Evolutionary conservation across 2,113 vertebrate genomes (phyloP).

Genomic region (Oreochromis spilurus): DNA sequence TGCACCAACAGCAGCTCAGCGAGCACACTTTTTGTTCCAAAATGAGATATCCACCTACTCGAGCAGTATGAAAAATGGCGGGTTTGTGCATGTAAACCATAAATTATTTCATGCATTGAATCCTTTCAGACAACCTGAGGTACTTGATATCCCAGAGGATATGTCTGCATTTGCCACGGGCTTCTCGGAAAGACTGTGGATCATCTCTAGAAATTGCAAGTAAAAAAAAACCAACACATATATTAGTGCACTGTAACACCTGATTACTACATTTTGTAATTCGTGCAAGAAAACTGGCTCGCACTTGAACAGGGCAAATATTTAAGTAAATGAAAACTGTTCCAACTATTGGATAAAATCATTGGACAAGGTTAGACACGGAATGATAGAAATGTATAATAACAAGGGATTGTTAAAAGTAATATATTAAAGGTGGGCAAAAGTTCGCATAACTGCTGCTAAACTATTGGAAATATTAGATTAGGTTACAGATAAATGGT

Average conservation of each 20-base stretch:
- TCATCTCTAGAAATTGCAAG: neutral
- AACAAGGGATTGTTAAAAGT: neutral
- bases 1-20: neutral
- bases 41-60: neutral
- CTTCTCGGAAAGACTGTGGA: neutral
- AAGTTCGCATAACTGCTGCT: neutral
- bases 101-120: neutral
- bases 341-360: neutral
- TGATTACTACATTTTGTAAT: neutral
- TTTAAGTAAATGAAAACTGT: accelerated
- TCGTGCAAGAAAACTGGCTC: neutral
- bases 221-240: accelerated
- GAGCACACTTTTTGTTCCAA: neutral
- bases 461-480: neutral
- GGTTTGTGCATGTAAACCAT: neutral
- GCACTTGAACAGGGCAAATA: neutral
- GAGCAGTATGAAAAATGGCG: neutral
- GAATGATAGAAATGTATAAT: accelerated
- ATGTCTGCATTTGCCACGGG: neutral
- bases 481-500: neutral
- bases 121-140: neutral
- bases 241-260: neutral
- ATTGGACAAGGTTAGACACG: neutral
- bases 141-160: neutral
- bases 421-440: neutral